Evolutionary conservation across 2,797 vertebrate species (phyloP), one percentile per base, ranked within the genome.

Genomic region (Arnoldichthys spilopterus): DNA sequence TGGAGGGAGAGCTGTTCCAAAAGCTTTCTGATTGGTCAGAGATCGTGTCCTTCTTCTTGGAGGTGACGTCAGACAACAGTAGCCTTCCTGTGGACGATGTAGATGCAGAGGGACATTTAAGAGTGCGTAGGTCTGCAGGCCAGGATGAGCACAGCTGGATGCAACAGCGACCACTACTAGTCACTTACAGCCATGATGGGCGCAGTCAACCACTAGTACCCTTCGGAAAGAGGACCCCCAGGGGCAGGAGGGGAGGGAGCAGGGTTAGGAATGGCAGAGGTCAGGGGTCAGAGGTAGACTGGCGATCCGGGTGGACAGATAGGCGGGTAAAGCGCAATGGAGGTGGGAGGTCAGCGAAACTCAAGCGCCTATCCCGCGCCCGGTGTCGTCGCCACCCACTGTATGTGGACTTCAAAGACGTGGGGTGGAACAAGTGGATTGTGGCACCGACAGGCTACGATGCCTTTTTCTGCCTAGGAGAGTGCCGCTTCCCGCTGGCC

Each of bases 401-500:
- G 2, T 94, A 94, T n/a, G 94, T 96, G 82, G 94, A 96, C 85
- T 96, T 96, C 88, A 95, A 92, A 3, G 94, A 94, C 0, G 94
- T 96, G 11, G 94, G 94, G 18, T 96, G 95, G 95, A 94, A 95
- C 80, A 93, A 94, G 85, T 96, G 95, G 95, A 95, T 96, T 82
- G 92, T 96, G 30, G 95, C 95, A 0, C 95, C 95, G 18, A 93
- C 91, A 0, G 95, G 95, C 87, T 96, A 96, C 2, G 92, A 95
- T 0, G 95, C 94, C 82, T 95, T 92, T 91, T 95, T 94, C 90
- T 96, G 95, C 85, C 90, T 94, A 32, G 95, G 95, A 30, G 95
- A 95, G 85, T 96, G 95, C 78, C 93, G 91, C 81, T 96, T 95
- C 78, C 95, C 95, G n/a, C 84, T 96, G 85, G 92, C 94, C 0